Percentiles rank a stretch among this genome's conserved stretches.
Evolutionary conservation across 1,140 invertebrate genomes (phyloP).

Genomic region (Drosophila leontia): DNA sequence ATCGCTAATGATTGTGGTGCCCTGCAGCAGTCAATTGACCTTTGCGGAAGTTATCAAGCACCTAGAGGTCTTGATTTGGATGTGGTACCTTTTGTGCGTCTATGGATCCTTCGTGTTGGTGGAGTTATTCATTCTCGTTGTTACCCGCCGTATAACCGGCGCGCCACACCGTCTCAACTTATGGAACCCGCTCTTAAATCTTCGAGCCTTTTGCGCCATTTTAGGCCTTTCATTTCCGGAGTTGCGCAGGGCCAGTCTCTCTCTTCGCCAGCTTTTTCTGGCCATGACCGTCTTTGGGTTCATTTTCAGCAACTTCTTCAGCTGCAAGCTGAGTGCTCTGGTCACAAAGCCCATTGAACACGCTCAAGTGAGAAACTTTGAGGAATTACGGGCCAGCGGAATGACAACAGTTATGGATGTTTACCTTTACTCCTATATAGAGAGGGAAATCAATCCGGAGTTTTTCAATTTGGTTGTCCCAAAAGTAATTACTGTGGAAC

Average conservation of each 20-base stretch:
- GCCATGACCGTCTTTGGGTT: slow-evolving; percentile 48
- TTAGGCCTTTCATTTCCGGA: slow-evolving; percentile 24
- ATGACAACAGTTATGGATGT: neutral
- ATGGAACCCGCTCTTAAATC: slow-evolving; percentile 19
- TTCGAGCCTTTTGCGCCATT: slow-evolving; percentile 15
- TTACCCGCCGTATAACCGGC: too few species aligned
- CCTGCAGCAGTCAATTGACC: neutral
- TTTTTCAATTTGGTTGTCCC: neutral
- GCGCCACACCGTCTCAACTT: neutral
- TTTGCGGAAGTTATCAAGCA: too few species aligned
- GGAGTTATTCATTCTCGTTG: too few species aligned
- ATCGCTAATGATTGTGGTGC: neutral
- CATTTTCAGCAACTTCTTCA: slow-evolving; percentile 12
- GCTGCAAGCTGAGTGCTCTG: slow-evolving; percentile 36
- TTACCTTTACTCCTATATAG: neutral
- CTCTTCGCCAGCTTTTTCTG: slow-evolving; percentile 29
- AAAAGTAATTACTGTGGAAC: too few species aligned
- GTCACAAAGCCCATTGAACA: slow-evolving; percentile 21
- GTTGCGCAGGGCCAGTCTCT: neutral
- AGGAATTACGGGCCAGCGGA: slow-evolving; percentile 14
- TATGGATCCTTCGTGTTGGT: too few species aligned
- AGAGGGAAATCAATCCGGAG: neutral
- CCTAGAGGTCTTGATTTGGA: too few species aligned
- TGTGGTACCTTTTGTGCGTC: too few species aligned
- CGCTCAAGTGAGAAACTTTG: too few species aligned